These are phyloP conservation scores for Chaunax sp. DNA, from an alignment of 2,797 vertebrate species.

Conservation along the genomic window DNA sequence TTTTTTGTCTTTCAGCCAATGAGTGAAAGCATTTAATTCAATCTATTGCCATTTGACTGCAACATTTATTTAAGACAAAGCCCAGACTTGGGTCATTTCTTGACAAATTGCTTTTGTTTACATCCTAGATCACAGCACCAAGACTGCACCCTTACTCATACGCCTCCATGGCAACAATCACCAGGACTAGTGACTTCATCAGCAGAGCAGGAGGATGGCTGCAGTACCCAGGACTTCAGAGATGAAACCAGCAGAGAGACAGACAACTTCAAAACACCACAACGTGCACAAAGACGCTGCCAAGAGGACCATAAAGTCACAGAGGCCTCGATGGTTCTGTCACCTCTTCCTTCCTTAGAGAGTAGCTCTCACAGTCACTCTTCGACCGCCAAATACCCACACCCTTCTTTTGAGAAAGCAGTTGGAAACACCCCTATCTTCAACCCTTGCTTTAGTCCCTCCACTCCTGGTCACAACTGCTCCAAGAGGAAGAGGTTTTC, in stretches of 20 bases:
- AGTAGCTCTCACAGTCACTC: constrained; percentile 11
- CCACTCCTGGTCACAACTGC: constrained; percentile 6
- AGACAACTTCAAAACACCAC: constrained; percentile 6
- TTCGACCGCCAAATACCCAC: constrained; percentile 14
- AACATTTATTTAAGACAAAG: background rate
- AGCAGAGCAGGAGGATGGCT: constrained; percentile 73
- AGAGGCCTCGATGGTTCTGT: constrained; percentile 1
- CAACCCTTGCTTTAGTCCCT: constrained; percentile 12
- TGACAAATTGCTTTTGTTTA: constrained; percentile 11
- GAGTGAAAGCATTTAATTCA: background rate
- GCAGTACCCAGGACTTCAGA: constrained; percentile 28
- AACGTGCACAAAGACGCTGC: constrained; percentile 5
- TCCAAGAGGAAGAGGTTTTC: constrained; percentile 4
- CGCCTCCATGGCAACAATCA: constrained; percentile 73
- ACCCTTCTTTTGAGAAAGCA: background rate
- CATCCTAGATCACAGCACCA: constrained; percentile 46
- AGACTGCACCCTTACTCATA: constrained; percentile 54
- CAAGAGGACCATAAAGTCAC: constrained; percentile 1
- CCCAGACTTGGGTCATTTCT: background rate
- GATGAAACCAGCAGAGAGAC: constrained; percentile 25
- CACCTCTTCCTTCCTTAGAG: constrained; percentile 7
- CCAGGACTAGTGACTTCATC: constrained; percentile 77
- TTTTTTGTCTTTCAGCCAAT: background rate
- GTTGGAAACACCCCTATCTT: constrained; percentile 3
- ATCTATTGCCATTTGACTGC: background rate